Base-by-base conservation (phyloP, 2,888 invertebrate genomes). In the Blera fallax region DNA sequence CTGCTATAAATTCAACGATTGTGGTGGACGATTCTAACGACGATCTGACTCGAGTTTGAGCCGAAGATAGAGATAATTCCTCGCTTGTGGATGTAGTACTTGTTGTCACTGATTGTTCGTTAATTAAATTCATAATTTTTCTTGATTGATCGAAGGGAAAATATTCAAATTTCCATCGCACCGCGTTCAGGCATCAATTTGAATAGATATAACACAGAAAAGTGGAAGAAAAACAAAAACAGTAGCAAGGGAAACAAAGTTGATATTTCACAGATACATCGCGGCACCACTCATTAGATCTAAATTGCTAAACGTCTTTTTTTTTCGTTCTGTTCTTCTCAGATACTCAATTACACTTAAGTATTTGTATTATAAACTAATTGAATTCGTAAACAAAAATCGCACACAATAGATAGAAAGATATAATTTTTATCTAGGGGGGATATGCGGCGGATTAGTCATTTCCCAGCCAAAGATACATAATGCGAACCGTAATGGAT, bases 61-160 rank as follows among this genome's bases (percentile, higher is more conserved):
- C 73, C 50, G 77, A 48, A 70, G 83, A 64, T 79, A 79, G 56
- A 70, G 83, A 64, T 79, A 79, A 84, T 84, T 73, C 73, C 48
- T 69, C 67, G 56, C 43, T 74, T 74, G 56, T 56, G 18, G 67
- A 50, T 56, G 56, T 32, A 52, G 70, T 70, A 78, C 72, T 83
- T 37, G 79, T 69, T 78, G 83, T 48, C 84, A 84, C 80, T 84
- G 84, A 84, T 84, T 80, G 84, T 84, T 84, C 84, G 74, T 84
- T 84, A 76, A 84, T 84, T 84, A 84, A 84, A 84, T 84, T 84
- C 84, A 84, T 84, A 84, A 79, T 74, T 80, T 74, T 64, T 80
- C 67, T 80, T 69, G 62, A 84, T 84, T 79, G 79, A 74, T 73
- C 10, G 29, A 29, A 72, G 45, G 65, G 16, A 62, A 67, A 50